phyloP scores from a whole-genome alignment of 2,113 vertebrate genomes.

The Xenotilapia longispinis region DNA sequence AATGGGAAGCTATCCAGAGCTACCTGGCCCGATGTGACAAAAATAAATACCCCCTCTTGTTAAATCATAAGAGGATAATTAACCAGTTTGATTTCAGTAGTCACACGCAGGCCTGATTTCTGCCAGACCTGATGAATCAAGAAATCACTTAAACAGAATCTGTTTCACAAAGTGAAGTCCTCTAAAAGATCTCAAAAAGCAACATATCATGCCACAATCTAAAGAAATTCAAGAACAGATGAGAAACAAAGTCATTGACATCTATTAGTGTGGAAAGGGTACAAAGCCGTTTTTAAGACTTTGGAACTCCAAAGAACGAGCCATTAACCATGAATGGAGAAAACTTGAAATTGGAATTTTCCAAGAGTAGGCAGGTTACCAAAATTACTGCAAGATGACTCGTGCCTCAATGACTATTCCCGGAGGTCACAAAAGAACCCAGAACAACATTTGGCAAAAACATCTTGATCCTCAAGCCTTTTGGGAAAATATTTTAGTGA shows the following conservation, averaged over 20 bases:
- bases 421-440: not conserved
- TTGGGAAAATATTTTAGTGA: not conserved
- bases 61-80: not conserved
- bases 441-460: not conserved
- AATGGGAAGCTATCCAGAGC: not conserved
- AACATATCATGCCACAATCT: not conserved
- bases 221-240: not conserved
- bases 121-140: not conserved
- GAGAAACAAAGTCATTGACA: not conserved
- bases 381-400: not conserved
- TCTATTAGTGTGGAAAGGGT: not conserved
- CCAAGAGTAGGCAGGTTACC: not conserved
- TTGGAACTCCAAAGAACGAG: not conserved
- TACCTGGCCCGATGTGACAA: not conserved
- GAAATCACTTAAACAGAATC: not conserved
- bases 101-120: not conserved
- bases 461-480: not conserved
- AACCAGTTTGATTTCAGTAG: not conserved
- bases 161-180: not conserved
- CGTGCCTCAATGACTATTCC: not conserved
- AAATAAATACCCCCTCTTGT: not conserved
- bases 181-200: not conserved
- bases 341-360: not conserved
- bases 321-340: not conserved
- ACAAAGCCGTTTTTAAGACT: not conserved